Conservation (phyloP, 2,113 vertebrate genomes). For the Aegotheles bennettii region DNA sequence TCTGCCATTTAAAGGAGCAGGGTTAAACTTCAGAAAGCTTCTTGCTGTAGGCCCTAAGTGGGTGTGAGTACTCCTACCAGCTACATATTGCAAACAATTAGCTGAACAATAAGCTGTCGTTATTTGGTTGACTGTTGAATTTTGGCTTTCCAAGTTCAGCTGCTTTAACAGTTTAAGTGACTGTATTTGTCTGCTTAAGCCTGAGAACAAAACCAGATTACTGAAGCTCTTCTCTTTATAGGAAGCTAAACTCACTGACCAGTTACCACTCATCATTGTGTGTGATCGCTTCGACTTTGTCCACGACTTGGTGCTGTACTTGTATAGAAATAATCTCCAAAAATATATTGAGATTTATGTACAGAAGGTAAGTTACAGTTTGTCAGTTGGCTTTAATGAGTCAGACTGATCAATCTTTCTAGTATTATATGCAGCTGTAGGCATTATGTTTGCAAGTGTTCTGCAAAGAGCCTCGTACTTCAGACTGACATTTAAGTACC, state of each 20-base stretch:
- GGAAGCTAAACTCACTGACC: slow-evolving; percentile 98
- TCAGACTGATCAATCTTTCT: not conserved
- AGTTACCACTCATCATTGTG: slow-evolving; percentile 96
- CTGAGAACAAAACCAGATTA: not conserved
- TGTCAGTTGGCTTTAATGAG: not conserved
- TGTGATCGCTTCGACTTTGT: slow-evolving; percentile 98
- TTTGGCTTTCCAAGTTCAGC: slow-evolving; percentile 40
- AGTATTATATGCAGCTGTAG: not conserved
- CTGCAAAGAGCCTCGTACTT: not conserved
- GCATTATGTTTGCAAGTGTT: not conserved
- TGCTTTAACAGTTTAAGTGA: slow-evolving; percentile 28
- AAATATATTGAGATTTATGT: slow-evolving; percentile 99
- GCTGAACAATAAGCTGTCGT: not conserved
- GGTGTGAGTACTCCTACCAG: slow-evolving; percentile 1
- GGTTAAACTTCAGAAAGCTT: slow-evolving; percentile 24
- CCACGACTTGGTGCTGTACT: slow-evolving; percentile 94
- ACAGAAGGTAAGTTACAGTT: slow-evolving; percentile 84
- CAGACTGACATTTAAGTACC: not conserved
- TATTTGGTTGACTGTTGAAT: not conserved
- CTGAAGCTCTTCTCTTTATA: slow-evolving; percentile 63
- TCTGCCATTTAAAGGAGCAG: slow-evolving; percentile 1
- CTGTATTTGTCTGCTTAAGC: slow-evolving; percentile 6
- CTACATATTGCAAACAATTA: not conserved
- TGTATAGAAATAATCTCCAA: slow-evolving; percentile 98
- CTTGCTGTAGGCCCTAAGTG: slow-evolving; percentile 2